Conservation (phyloP, 2,113 vertebrate species). For the Leptobrachium ailaonicum region DNA sequence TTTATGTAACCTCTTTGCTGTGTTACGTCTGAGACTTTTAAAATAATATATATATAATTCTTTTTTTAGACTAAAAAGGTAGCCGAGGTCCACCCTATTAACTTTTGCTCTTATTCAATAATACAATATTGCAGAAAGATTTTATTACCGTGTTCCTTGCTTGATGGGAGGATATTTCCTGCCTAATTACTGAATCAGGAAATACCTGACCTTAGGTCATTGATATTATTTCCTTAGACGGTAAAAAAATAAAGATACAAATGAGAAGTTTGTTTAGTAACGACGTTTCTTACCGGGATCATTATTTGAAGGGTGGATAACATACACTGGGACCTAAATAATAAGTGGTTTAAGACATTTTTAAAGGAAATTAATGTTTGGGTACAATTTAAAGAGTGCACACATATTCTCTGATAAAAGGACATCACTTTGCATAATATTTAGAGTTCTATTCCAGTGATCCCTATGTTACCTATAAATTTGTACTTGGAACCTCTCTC, state of each 20-base stretch:
- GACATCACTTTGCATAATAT: too few species aligned
- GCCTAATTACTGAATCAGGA: slow-evolving; percentile 49
- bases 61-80: too few species aligned
- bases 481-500: too few species aligned
- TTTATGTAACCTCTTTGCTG: too few species aligned
- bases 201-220: slow-evolving; percentile 49
- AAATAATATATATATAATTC: too few species aligned
- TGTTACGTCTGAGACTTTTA: too few species aligned
- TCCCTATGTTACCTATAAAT: too few species aligned
- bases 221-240: slow-evolving; percentile 47
- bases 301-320: slow-evolving; percentile 40
- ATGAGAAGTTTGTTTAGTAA: slow-evolving; percentile 43
- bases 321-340: neutral
- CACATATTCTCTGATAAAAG: too few species aligned
- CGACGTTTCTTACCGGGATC: slow-evolving; percentile 23
- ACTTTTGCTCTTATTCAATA: neutral
- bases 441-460: too few species aligned
- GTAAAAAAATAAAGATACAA: slow-evolving; percentile 47
- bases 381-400: neutral
- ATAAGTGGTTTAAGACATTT: neutral
- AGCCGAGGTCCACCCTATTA: too few species aligned
- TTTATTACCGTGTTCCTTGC: slow-evolving; percentile 42
- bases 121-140: slow-evolving; percentile 39
- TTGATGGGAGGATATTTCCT: slow-evolving; percentile 49
- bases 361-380: neutral